Percentiles rank a stretch among this genome's conserved stretches.
Evolutionary conservation across 2,113 vertebrate species (phyloP).

Genomic region (Globicephala melas): DNA sequence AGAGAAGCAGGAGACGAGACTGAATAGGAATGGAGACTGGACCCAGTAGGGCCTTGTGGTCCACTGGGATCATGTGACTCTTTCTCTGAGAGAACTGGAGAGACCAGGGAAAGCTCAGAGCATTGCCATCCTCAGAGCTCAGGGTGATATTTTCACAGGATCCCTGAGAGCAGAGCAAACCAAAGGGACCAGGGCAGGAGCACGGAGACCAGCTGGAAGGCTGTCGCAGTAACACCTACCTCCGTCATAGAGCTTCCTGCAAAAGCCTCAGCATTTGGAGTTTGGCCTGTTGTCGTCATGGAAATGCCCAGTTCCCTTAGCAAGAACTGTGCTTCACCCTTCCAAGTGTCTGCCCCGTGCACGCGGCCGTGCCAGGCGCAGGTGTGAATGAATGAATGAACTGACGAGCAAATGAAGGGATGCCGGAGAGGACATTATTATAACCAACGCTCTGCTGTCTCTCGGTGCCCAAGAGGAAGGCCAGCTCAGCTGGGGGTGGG

Average conservation of each 20-base stretch:
- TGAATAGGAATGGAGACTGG: not conserved
- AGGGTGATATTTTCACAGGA: not conserved
- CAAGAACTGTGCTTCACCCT: rapidly evolving
- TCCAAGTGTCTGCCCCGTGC: rapidly evolving
- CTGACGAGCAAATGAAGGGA: not conserved
- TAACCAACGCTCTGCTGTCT: rapidly evolving
- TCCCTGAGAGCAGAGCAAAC: not conserved
- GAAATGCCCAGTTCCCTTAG: not conserved
- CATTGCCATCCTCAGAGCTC: not conserved
- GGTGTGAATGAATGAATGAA: not conserved
- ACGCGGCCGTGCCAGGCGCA: rapidly evolving
- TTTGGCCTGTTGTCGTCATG: not conserved
- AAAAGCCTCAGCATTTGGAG: not conserved
- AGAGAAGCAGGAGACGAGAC: not conserved
- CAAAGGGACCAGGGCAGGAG: not conserved
- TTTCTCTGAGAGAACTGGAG: not conserved
- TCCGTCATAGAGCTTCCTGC: rapidly evolving
- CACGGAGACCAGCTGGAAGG: not conserved
- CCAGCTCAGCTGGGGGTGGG: not conserved
- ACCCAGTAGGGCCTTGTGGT: not conserved
- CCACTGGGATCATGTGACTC: not conserved
- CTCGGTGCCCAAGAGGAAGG: not conserved
- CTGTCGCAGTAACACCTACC: rapidly evolving
- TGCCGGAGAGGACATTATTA: rapidly evolving
- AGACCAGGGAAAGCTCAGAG: not conserved